These are phyloP conservation scores for Callinectes sapidus DNA, from an alignment of 2,888 invertebrate species.

Conservation along the genomic window DNA sequence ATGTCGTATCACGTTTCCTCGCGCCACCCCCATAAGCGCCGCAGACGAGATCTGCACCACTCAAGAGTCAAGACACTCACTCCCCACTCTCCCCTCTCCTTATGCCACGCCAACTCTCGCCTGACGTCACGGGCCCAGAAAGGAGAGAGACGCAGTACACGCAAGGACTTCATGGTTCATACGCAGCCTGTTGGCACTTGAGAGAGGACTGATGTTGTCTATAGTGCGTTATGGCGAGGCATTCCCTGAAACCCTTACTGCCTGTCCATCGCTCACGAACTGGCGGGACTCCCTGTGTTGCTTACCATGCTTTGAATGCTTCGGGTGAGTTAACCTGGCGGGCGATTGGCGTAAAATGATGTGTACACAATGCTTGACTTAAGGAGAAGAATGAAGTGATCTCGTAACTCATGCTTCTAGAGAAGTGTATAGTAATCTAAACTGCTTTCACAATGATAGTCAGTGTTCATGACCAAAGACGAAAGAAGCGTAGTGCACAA, in stretches of 20 bases:
- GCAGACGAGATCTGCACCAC: neutral
- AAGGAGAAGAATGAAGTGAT: no score
- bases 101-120: neutral
- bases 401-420: no score
- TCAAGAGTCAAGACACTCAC: neutral
- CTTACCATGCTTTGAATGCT: neutral
- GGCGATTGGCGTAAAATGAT: no score
- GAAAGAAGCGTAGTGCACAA: no score
- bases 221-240: neutral
- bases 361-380: no score
- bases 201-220: neutral
- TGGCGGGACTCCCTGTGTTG: neutral
- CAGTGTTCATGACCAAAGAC: no score
- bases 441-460: no score
- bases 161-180: neutral
- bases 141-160: neutral
- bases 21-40: neutral
- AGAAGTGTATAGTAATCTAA: no score
- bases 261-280: neutral
- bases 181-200: neutral
- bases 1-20: neutral
- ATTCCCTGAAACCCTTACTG: neutral
- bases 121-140: constrained; percentile 7
- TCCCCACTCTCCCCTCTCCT: neutral
- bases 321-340: neutral